Evolutionary conservation across 1,140 invertebrate genomes (phyloP).

Genomic region (Drosophila eugracilis): DNA sequence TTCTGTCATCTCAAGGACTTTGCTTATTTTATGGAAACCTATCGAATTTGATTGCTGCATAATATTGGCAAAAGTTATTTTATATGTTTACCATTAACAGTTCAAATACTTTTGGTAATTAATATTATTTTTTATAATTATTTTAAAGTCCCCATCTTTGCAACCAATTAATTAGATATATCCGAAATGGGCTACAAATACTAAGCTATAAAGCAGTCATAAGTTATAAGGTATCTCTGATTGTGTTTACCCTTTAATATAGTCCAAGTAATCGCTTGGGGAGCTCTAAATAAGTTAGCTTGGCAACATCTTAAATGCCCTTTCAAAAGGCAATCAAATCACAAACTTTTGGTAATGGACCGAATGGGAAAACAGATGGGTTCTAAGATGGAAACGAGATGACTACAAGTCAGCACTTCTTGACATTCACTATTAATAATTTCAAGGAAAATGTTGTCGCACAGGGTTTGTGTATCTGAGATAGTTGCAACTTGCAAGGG

Average conservation of each 20-base stretch:
- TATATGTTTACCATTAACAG: neutral
- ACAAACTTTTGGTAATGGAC: conserved; percentile 33
- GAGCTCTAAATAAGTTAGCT: conserved; percentile 30
- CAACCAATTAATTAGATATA: no score
- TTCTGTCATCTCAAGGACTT: neutral
- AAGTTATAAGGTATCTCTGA: neutral
- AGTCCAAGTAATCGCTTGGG: conserved; percentile 7
- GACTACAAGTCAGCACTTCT: neutral
- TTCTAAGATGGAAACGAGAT: conserved; percentile 1
- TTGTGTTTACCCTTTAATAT: neutral
- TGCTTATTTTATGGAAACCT: neutral
- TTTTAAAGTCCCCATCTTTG: no score
- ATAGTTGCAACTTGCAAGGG: conserved; percentile 16
- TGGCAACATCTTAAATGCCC: conserved; percentile 35
- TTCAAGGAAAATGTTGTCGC: conserved; percentile 2
- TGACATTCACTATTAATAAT: conserved; percentile 9
- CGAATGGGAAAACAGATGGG: conserved; percentile 4
- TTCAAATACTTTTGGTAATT: no score
- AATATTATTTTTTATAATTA: neutral
- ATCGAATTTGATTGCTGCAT: neutral
- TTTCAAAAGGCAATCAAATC: conserved; percentile 51
- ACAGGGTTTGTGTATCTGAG: conserved; percentile 1
- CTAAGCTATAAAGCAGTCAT: no score
- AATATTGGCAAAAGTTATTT: neutral
- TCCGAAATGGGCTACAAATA: no score